Conservation (phyloP, 2,888 invertebrate genomes). For the Ennomos erosarius region DNA sequence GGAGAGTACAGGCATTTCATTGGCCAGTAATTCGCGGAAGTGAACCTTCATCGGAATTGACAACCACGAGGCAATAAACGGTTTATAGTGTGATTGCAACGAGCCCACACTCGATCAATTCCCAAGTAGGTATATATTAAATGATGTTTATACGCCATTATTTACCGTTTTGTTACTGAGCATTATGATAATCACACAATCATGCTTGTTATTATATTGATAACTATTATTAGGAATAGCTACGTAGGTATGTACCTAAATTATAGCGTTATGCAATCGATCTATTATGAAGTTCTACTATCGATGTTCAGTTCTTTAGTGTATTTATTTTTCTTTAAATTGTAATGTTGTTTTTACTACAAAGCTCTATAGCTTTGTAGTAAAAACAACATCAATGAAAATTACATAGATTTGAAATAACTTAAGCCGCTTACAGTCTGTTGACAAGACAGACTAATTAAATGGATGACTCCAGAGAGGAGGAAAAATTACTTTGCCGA, state of each 20-base stretch:
- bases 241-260: too few relatives aligned
- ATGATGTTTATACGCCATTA: conserved; percentile 51
- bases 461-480: conserved; percentile 40
- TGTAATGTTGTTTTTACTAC: too few relatives aligned
- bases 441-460: conserved; percentile 35
- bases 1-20: conserved; percentile 67
- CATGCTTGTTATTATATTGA: neutral
- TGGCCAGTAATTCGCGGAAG: conserved; percentile 73
- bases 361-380: conserved; percentile 8
- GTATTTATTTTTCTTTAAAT: neutral
- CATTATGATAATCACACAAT: conserved; percentile 3
- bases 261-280: neutral
- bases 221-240: neutral
- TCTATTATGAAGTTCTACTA: neutral
- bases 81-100: conserved; percentile 55
- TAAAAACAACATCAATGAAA: conserved; percentile 21
- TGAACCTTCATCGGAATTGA: conserved; percentile 70
- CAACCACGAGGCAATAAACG: conserved; percentile 71
- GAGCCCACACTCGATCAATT: conserved; percentile 52
- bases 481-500: conserved; percentile 46
- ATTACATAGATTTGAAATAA: conserved; percentile 29
- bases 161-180: conserved; percentile 36
- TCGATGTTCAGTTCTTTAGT: too few relatives aligned
- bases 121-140: conserved; percentile 53
- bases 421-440: conserved; percentile 31